Evolutionary conservation across 2,797 vertebrate genomes (phyloP).

Genomic region (Glossophaga mutica): DNA sequence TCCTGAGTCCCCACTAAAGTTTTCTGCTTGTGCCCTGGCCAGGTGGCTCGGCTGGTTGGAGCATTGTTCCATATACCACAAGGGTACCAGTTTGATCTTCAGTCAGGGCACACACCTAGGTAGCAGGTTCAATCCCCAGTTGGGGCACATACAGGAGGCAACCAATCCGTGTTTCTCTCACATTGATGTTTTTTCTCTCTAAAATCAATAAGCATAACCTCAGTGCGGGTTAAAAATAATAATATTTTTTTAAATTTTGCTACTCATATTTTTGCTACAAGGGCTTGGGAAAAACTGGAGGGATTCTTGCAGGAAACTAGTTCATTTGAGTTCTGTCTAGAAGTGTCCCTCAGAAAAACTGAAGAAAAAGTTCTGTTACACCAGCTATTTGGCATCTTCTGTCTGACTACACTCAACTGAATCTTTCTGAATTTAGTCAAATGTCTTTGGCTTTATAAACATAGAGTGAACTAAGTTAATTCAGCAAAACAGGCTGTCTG

Average conservation of each 20-base stretch:
- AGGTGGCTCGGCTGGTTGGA: too few relatives aligned
- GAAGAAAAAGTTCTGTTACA: neutral
- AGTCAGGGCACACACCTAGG: too few relatives aligned
- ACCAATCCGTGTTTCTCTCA: too few relatives aligned
- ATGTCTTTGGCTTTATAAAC: conserved; percentile 17
- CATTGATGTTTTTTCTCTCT: too few relatives aligned
- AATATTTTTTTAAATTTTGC: neutral
- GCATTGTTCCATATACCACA: too few relatives aligned
- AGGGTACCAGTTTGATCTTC: too few relatives aligned
- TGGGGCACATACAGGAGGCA: too few relatives aligned
- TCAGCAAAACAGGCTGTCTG: neutral
- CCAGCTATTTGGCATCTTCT: conserved; percentile 7
- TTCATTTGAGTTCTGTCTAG: conserved; percentile 38
- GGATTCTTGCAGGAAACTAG: neutral
- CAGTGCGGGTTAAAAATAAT: too few relatives aligned
- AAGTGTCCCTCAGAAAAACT: conserved; percentile 34
- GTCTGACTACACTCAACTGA: neutral
- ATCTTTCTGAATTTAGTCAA: conserved; percentile 31
- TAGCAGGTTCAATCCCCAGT: too few relatives aligned
- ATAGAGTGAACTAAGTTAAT: neutral
- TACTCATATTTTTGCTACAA: conserved; percentile 19
- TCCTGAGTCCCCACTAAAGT: neutral
- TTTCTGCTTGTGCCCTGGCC: neutral
- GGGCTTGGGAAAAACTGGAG: neutral
- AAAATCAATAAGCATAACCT: too few relatives aligned